Base-by-base conservation (phyloP, 2,797 vertebrate genomes). In the Margarornis squamiger region DNA sequence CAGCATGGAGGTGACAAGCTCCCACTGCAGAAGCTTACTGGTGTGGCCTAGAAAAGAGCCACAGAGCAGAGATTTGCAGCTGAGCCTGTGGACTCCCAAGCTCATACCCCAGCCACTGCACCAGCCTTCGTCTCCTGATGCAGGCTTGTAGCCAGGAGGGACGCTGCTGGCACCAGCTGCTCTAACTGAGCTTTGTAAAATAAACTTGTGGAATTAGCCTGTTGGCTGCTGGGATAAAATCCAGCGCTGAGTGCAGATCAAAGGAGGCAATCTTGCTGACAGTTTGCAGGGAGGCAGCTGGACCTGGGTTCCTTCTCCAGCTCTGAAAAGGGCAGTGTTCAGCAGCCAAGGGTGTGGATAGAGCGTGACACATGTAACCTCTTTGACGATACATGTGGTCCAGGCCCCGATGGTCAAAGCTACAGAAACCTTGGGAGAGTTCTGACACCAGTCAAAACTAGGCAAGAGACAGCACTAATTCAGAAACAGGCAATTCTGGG, bases 131-230 rank as follows among this genome's bases (percentile, higher is more conserved):
- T 83, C 43, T 86, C 87, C 59, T 96, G 46, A 89, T 43, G 59
- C 54, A 66, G 92, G 90, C 89, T 88, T 11, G 0, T 38, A 96
- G 95, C 85, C 93, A 95, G 87, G 55, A 88, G 92, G 70, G 94
- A 91, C 0, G 6, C 85, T 92, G 91, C 89, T 12, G 62, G 92
- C 9, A 10, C 90, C 94, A 96, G 93, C 82, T 94, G 89, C 95
- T 93, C 87, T 96, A 94, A 95, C 86, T 91, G 91, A 95, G 94
- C 91, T 88, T 88, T 92, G 95, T 52, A 88, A 91, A 96, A 92
- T 91, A 95, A 97, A 96, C 93, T 83, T 88, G 85, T 83, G 62
- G 95, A 93, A 96, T 96, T 91, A 94, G 95, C 95, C 92, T 90
- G 95, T 95, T 96, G 82, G 92, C 89, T 94, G 93, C 96, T 88